Percentiles rank a stretch among this genome's conserved stretches.
Evolutionary conservation across 1,140 invertebrate genomes (phyloP).

Genomic region (Hermetia illucens): DNA sequence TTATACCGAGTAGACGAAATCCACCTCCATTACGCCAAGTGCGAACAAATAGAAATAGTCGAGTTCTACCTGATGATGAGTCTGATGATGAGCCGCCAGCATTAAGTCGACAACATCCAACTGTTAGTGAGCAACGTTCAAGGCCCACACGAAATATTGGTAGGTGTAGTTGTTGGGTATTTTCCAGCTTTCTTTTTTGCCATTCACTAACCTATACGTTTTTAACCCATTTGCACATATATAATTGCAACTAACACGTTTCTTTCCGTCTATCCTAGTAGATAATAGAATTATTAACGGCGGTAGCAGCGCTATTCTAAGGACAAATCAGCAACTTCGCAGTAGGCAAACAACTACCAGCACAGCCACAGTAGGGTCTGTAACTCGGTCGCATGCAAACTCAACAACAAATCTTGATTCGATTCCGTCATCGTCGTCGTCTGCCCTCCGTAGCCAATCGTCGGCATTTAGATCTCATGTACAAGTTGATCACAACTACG

Average conservation of each 20-base stretch:
- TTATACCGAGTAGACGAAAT: not conserved
- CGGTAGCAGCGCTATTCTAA: too few relatives aligned
- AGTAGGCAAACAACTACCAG: too few relatives aligned
- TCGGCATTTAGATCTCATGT: conserved; percentile 3
- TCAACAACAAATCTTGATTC: not conserved
- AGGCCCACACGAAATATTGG: not conserved
- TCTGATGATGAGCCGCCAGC: conserved; percentile 21
- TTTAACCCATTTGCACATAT: too few relatives aligned
- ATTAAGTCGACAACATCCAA: conserved; percentile 18
- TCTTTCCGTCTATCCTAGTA: too few relatives aligned
- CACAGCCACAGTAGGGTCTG: not conserved
- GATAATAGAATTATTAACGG: too few relatives aligned
- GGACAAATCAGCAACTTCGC: too few relatives aligned
- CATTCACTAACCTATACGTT: too few relatives aligned
- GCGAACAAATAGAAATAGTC: conserved; percentile 25
- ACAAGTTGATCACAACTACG: conserved; percentile 27
- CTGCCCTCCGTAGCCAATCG: not conserved
- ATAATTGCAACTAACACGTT: too few relatives aligned
- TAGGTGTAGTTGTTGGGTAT: too few relatives aligned
- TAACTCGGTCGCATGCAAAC: not conserved
- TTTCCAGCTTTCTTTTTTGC: too few relatives aligned
- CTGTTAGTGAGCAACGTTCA: not conserved
- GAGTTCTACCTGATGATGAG: conserved; percentile 13
- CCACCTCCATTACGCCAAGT: conserved; percentile 12
- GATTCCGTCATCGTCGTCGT: not conserved